These are phyloP conservation scores for Micropoecilia bifurca DNA, from an alignment of 2,797 vertebrate species.

Conservation along the genomic window DNA sequence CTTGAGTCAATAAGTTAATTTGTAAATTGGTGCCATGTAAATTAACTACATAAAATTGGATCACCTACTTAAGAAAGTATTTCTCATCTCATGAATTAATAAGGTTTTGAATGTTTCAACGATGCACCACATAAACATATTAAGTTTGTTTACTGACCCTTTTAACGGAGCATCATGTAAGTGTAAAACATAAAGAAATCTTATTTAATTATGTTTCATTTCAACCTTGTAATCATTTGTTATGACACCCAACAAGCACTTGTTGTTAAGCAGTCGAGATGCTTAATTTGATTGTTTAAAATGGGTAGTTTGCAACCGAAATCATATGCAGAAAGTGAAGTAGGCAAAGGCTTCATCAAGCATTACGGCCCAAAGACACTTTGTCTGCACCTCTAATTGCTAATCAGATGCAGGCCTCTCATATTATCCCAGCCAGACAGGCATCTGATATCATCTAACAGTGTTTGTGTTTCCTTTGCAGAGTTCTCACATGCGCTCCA, in stretches of 20 bases:
- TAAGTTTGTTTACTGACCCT: not conserved
- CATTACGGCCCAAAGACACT: not conserved
- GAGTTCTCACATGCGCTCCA: not conserved
- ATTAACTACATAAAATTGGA: not conserved
- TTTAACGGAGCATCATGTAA: not conserved
- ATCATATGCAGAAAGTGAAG: not conserved
- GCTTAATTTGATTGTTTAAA: constrained; percentile 6
- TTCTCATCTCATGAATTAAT: not conserved
- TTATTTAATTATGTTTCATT: constrained; percentile 1
- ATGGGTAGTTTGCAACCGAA: not conserved
- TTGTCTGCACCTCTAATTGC: not conserved
- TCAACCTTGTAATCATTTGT: not conserved
- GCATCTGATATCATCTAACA: not conserved
- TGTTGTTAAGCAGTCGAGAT: constrained; percentile 6
- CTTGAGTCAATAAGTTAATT: not conserved
- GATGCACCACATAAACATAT: not conserved
- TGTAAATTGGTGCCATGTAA: not conserved
- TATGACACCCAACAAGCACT: not conserved
- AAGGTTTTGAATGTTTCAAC: not conserved
- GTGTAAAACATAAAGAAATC: constrained; percentile 2
- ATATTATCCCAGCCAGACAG: not conserved
- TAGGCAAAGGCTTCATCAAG: constrained; percentile 1
- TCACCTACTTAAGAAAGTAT: not conserved
- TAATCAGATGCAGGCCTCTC: not conserved
- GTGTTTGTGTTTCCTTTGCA: not conserved